phyloP scores from a whole-genome alignment of 2,888 invertebrate species.

The Drepana falcataria region DNA sequence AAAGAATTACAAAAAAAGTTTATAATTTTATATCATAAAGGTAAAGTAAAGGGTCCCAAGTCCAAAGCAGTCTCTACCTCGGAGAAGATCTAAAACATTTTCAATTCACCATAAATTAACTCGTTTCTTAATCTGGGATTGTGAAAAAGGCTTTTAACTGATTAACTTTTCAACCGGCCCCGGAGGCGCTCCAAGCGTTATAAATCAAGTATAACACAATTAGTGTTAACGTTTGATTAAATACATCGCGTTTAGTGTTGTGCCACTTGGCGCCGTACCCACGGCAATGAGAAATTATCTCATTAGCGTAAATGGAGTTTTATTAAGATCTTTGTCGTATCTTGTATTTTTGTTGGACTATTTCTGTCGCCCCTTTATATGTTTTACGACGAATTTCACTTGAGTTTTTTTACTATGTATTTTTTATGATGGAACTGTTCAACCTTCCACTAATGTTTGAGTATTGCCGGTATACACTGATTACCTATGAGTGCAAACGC shows the following conservation, averaged over 20 bases:
- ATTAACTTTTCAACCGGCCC: constrained; percentile 68
- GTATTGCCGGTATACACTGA: too few relatives aligned
- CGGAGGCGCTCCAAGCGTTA: constrained; percentile 56
- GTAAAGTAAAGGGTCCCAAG: neutral
- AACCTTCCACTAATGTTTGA: too few relatives aligned
- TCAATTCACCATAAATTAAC: constrained; percentile 64
- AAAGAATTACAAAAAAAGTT: neutral
- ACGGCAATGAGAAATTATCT: neutral
- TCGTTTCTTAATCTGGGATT: constrained; percentile 57
- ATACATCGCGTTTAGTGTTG: constrained; percentile 25
- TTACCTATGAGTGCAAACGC: too few relatives aligned
- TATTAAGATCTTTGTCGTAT: neutral
- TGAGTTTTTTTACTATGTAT: too few relatives aligned
- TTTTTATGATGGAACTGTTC: too few relatives aligned
- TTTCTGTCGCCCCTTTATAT: too few relatives aligned
- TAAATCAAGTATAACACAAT: constrained; percentile 72
- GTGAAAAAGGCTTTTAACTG: constrained; percentile 69
- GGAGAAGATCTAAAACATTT: constrained; percentile 49
- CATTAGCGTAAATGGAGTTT: neutral
- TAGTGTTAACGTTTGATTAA: constrained; percentile 62
- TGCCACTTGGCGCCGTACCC: constrained; percentile 11
- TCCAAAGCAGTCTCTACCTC: constrained; percentile 23
- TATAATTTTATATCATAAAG: neutral
- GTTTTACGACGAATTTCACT: too few relatives aligned
- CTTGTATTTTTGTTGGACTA: neutral